phyloP scores from a whole-genome alignment of 2,888 invertebrate species.

The Lathronympha strigana region DNA sequence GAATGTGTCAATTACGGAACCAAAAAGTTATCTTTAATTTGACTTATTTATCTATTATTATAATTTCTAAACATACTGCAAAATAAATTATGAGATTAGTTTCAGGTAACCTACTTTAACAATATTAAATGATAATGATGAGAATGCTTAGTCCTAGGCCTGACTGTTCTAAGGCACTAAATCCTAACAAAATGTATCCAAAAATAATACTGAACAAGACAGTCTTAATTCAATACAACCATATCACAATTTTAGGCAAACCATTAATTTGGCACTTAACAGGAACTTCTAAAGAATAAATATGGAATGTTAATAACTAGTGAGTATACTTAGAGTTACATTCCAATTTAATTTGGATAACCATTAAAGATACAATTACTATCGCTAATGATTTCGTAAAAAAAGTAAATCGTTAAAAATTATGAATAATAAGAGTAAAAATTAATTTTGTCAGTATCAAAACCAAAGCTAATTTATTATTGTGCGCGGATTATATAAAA shows the following conservation, averaged over 20 bases:
- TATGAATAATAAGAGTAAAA: not conserved
- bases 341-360: conserved; percentile 7
- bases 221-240: conserved; percentile 51
- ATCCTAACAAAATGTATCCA: conserved; percentile 31
- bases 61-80: no score
- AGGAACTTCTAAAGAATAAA: conserved; percentile 46
- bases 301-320: conserved; percentile 43
- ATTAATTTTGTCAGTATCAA: not conserved
- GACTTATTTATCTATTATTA: no score
- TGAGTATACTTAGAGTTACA: conserved; percentile 6
- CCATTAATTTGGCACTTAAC: conserved; percentile 53
- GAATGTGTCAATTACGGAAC: no score
- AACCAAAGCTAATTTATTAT: not conserved
- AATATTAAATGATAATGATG: no score
- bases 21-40: no score
- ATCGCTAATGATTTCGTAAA: not conserved
- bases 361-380: not conserved
- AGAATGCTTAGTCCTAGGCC: conserved; percentile 1
- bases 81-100: no score
- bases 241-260: conserved; percentile 46
- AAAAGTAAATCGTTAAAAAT: not conserved
- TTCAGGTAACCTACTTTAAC: no score
- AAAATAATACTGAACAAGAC: conserved; percentile 55
- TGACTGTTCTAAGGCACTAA: conserved; percentile 31
- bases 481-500: not conserved